Base-by-base conservation (phyloP, 2,113 vertebrate genomes). In the Xyrauchen texanus region DNA sequence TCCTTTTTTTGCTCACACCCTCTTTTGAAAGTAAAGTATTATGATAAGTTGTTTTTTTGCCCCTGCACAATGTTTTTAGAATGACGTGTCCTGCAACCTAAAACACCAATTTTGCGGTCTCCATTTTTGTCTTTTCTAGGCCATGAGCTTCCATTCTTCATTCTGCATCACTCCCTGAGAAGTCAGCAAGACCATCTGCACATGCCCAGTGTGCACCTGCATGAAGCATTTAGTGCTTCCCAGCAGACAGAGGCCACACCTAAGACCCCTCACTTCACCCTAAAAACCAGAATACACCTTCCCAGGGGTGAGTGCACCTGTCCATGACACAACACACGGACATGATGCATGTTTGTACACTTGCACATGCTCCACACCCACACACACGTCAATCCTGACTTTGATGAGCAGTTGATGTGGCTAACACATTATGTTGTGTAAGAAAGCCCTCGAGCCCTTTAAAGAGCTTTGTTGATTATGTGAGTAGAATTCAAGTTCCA, bases 121-220 rank as follows among this genome's bases (percentile, higher is more conserved):
- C 1, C n/a, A 4, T 76, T 57, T 51, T 34, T 34, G 21, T 34
- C 21, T 34, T 1, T 34, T 49, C 3, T 9, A 95, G 93, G 93
- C 9, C 93, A 95, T 0, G 93, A 95, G 75, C 79, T 89, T 73
- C 93, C 92, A 7, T 94, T 91, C 85, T 93, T 91, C 81, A 93
- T 95, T 0, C 81, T 88, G 2, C 11, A 91, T 75, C 88, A 80
- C 85, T 90, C 83, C 46, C 76, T 92, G 53, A 86, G 81, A 68
- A 76, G 12, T 83, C 87, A 4, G 57, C 58, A 84, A 58, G 89
- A 89, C 13, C 86, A 89, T 42, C 78, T 83, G 4, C 85, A 85
- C 53, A 87, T 82, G 77, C 87, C 83, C 60, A 83, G 86, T 82
- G 82, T 84, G 3, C 88, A 87, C 58, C 69, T 76, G 12, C 73